Base-by-base conservation (phyloP, 2,888 invertebrate species). In the Tethea ocularis region DNA sequence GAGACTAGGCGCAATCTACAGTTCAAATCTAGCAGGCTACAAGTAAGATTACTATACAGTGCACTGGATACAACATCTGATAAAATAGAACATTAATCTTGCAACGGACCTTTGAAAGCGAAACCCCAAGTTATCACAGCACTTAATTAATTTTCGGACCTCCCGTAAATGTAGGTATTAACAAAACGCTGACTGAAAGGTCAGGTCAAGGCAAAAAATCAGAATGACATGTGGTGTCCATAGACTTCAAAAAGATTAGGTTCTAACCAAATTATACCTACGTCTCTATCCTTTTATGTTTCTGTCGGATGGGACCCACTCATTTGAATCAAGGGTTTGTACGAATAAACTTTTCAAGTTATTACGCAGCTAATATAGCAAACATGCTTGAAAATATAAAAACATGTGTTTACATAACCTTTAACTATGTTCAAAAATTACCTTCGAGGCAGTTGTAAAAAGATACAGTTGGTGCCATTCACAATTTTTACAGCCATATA, bases 1-100 rank as follows among this genome's bases (percentile, higher is more conserved):
- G 57, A 69, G 64, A 69, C 66, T 66, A 51, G 33, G 24, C 33
- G 26, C 66, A 64, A 76, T 74, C 72, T 70, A 61, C 57, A 57
- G 36, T 64, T 60, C 57, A 62, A 61, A 67, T 68, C 63, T 61
- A 64, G 57, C 57, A 61, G 61, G 58, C 60, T 51, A 61, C 59
- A 33, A 36, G 36, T 52, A 59, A 67, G 60, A 69, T 68, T 61
- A 69, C 55, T 26, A 7, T 29, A 52, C 23, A 61, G 36, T 57
- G 57, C 59, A 46, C 46, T 46, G 46, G 46, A 46, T 46, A 46
- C 46, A 46, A 46, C 17, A 46, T 17, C 20, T 46, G 46, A 46
- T 46, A 46, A 20, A 46, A 46, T 20, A 46, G 17, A 46, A 46
- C n/a, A 38, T 38, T 38, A n/a, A 38, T 38, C n/a, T 46, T 46